These are phyloP conservation scores for Amblyteles armatorius DNA, from an alignment of 2,888 invertebrate genomes.

Conservation along the genomic window DNA sequence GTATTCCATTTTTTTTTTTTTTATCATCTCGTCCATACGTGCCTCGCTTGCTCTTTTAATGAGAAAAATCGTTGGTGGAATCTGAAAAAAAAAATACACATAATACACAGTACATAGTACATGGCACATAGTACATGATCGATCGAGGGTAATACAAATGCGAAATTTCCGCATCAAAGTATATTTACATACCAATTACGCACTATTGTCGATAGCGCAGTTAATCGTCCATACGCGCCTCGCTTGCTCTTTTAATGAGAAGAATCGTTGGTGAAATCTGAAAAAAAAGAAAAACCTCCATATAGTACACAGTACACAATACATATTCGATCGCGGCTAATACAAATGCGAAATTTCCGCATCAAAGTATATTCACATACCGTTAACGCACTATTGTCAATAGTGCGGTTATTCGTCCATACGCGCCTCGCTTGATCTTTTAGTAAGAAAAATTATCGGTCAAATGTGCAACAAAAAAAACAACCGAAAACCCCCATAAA, in stretches of 20 bases:
- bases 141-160: neutral
- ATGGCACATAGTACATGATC: neutral
- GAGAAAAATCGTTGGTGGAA: conserved; percentile 40
- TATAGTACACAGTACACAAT: neutral
- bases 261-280: conserved; percentile 24
- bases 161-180: neutral
- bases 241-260: conserved; percentile 56
- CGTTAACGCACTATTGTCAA: neutral
- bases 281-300: neutral
- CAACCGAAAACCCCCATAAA: neutral
- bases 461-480: conserved; percentile 1
- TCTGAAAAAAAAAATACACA: neutral
- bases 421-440: conserved; percentile 36
- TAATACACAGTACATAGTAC: neutral
- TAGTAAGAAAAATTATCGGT: conserved; percentile 42
- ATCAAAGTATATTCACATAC: neutral
- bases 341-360: neutral
- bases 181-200: neutral
- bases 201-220: conserved; percentile 1
- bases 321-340: neutral
- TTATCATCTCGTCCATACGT: neutral
- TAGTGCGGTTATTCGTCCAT: neutral
- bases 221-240: conserved; percentile 3
- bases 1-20: conserved; percentile 9
- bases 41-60: conserved; percentile 53